A percentile compares a stretch with the other conserved stretches of the same genome.
Evolutionary conservation across 2,888 invertebrate genomes (phyloP).

Genomic region (Pollenia griseotomentosa): DNA sequence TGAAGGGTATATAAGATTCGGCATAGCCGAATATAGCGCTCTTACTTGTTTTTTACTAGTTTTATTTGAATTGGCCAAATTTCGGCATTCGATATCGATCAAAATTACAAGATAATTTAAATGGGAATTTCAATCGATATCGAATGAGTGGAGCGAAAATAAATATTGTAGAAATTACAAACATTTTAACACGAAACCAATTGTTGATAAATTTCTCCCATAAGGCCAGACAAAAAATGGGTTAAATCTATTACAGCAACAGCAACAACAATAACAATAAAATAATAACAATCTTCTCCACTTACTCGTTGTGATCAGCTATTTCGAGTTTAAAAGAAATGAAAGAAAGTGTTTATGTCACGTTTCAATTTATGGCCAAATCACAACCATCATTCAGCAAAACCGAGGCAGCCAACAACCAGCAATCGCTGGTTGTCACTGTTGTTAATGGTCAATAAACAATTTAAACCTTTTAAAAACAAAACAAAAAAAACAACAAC

Average conservation of each 20-base stretch:
- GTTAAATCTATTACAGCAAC: conserved; percentile 19
- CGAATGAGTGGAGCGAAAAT: too few relatives aligned
- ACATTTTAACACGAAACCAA: not conserved
- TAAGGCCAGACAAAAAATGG: not conserved
- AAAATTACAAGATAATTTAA: too few relatives aligned
- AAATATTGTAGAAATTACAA: too few relatives aligned
- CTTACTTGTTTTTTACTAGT: too few relatives aligned
- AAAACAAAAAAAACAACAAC: conserved; percentile 11
- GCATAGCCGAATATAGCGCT: too few relatives aligned
- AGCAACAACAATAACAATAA: not conserved
- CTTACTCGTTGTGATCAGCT: not conserved
- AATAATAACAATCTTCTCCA: not conserved
- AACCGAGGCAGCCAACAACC: not conserved
- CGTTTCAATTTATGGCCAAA: conserved; percentile 69
- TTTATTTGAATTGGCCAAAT: too few relatives aligned
- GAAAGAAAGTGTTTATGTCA: conserved; percentile 69
- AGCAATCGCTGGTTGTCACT: conserved; percentile 6
- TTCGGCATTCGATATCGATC: too few relatives aligned
- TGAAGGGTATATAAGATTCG: too few relatives aligned
- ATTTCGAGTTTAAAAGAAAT: conserved; percentile 22
- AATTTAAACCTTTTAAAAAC: conserved; percentile 45
- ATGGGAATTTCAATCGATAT: too few relatives aligned
- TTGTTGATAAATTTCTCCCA: not conserved
- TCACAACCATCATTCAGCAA: conserved; percentile 35
- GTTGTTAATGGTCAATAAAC: conserved; percentile 18